Evolutionary conservation across 2,888 invertebrate species (phyloP), one percentile per base, ranked within the genome.

Genomic region (Euphydryas editha): DNA sequence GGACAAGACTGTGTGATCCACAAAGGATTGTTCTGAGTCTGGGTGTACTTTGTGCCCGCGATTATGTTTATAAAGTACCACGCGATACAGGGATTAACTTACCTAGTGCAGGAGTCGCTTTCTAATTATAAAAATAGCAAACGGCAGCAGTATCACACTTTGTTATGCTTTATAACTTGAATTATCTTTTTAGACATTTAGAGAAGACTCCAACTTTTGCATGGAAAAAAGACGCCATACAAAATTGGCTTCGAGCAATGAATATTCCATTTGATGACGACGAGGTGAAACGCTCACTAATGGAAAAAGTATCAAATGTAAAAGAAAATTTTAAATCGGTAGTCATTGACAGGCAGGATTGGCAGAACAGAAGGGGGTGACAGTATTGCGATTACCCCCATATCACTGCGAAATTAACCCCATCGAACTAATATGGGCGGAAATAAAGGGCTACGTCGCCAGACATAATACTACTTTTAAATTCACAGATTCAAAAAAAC

Each of bases 381-480:
- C 5, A 36, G 36, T 36, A 36, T 36, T 36, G 36, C 5, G 36
- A 36, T 10, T 13, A 4, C 15, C 13, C 13, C 10, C 15, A 42
- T 42, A 42, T 15, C 42, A 42, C 15, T 42, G 42, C 13, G 42
- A 42, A 15, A 18, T 20, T 17, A 68, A 68, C 59, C 64, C 68
- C 37, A 68, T 64, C 30, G 64, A 68, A 44, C 49, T 68, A 36
- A 37, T 64, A 37, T 63, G 67, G 67, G 63, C 67, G 24, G 20
- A 67, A 18, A 59, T 54, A 15, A 61, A 61, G 11, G 42, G 65
- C 24, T 65, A 62, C 46, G 62, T 62, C 18, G 70, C 64, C 24
- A 36, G 64, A 30, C 62, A 69, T 11, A 68, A 71, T 54, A 68
- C 59, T 24, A 66, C 37, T 39, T 68, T 67, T 58, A 68, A 68